These are phyloP conservation scores for Rhabdomys pumilio DNA, from an alignment of 2,797 vertebrate genomes.

Conservation along the genomic window DNA sequence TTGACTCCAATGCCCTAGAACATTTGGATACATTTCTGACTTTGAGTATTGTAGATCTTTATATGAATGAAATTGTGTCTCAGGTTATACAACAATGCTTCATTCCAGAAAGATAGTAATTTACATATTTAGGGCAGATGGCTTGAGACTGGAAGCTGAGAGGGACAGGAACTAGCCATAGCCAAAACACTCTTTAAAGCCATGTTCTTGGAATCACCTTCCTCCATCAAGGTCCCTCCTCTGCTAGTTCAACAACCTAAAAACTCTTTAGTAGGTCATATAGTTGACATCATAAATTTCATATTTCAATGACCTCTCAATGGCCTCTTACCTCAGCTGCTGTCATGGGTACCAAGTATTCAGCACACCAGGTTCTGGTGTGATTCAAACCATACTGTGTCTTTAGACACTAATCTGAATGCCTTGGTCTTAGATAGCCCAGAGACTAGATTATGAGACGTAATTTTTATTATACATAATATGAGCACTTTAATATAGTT, in stretches of 20 bases:
- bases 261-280: neutral
- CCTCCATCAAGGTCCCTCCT: neutral
- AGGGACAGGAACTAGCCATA: neutral
- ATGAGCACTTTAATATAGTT: too few relatives aligned
- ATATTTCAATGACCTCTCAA: neutral
- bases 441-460: neutral
- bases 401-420: neutral
- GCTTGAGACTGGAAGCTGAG: neutral
- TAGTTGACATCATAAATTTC: neutral
- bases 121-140: neutral
- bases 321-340: neutral
- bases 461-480: neutral
- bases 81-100: neutral
- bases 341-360: neutral
- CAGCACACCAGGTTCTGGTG: neutral
- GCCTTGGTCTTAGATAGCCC: neutral
- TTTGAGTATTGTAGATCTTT: neutral
- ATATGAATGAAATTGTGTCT: neutral
- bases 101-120: neutral
- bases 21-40: conserved; percentile 16
- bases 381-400: neutral
- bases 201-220: neutral
- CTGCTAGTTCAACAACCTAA: neutral
- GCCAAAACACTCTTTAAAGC: neutral
- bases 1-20: neutral